Conservation (phyloP, 2,113 vertebrate species). For the Nothobranchius furzeri region DNA sequence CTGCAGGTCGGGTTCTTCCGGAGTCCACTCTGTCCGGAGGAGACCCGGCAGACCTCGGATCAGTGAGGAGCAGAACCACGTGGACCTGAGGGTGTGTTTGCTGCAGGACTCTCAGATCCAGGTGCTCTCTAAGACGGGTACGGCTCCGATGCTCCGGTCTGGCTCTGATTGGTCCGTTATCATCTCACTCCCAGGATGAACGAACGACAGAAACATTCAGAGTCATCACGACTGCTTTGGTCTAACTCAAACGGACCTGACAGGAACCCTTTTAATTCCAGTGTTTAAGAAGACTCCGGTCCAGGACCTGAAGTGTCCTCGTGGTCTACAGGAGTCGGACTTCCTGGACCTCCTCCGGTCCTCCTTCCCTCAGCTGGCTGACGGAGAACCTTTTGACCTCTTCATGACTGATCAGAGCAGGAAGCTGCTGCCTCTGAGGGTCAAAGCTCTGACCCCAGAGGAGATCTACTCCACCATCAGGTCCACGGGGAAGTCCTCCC, state of each 20-base stretch:
- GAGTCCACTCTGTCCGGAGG: conserved; percentile 12
- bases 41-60: conserved; percentile 12
- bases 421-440: not conserved
- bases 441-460: conserved; percentile 5
- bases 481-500: not conserved
- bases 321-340: not conserved
- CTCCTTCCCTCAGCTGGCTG: conserved; percentile 4
- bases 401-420: conserved; percentile 1
- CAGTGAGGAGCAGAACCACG: not conserved
- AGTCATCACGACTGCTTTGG: too few species aligned
- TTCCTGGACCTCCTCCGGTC: conserved; percentile 8
- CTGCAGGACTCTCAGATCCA: conserved; percentile 21
- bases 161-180: not conserved
- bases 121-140: conserved; percentile 17
- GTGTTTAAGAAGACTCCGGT: not conserved
- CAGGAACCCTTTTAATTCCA: not conserved
- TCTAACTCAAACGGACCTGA: too few species aligned
- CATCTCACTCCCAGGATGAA: not conserved
- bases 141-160: not conserved
- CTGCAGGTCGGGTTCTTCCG: not conserved
- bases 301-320: conserved; percentile 4
- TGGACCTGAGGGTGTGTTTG: conserved; percentile 29
- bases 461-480: conserved; percentile 17
- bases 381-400: not conserved
- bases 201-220: not conserved